Percentiles rank a stretch among this genome's conserved stretches.
Conservation (phyloP, 2,888 invertebrate species). For the Heliconius charithonia region DNA sequence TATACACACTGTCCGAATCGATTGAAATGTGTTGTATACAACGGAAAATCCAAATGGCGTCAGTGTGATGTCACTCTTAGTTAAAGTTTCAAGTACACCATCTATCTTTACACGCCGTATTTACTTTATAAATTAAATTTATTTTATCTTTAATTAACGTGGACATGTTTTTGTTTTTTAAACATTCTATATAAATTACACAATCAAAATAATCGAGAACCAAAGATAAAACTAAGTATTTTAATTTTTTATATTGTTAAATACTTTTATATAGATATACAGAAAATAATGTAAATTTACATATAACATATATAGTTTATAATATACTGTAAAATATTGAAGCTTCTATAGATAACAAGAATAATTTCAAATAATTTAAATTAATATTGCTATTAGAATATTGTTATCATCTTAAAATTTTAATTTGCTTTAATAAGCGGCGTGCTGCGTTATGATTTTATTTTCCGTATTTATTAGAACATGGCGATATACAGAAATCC, state of each 20-base stretch:
- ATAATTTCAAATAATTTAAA: neutral
- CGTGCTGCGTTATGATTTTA: neutral
- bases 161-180: neutral
- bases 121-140: slow-evolving; percentile 15
- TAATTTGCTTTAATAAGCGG: neutral
- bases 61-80: slow-evolving; percentile 21
- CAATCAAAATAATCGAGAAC: neutral
- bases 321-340: neutral
- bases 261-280: neutral
- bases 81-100: slow-evolving; percentile 9
- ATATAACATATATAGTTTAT: neutral
- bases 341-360: neutral
- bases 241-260: no score
- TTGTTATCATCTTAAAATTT: neutral
- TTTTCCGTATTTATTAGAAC: no score
- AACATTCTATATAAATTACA: neutral
- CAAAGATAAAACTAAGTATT: no score
- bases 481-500: no score
- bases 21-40: neutral
- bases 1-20: neutral
- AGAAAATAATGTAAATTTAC: neutral
- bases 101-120: neutral
- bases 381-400: neutral
- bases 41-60: slow-evolving; percentile 7
- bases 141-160: neutral